Evolutionary conservation across 2,888 invertebrate genomes (phyloP).

Genomic region (Melanargia galathea): DNA sequence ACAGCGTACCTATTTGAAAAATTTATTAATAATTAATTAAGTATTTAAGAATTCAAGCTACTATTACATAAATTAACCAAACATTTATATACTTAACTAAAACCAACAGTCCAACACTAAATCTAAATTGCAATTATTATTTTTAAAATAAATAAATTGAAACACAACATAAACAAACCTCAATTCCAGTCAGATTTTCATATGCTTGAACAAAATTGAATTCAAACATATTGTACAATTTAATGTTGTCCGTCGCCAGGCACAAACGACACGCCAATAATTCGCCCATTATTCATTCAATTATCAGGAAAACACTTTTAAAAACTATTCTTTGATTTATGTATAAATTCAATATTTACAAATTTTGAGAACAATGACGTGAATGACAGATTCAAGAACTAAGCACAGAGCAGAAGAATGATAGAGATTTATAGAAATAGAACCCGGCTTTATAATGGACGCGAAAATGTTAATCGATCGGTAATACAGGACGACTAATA

Average conservation of each 20-base stretch:
- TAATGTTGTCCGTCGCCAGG: slow-evolving; percentile 57
- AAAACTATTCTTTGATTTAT: not conserved
- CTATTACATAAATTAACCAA: too few species aligned
- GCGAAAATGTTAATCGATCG: slow-evolving; percentile 4
- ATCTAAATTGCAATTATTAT: too few species aligned
- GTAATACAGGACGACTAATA: not conserved
- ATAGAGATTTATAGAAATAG: slow-evolving; percentile 21
- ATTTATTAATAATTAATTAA: too few species aligned
- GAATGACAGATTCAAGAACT: not conserved
- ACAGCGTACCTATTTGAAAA: too few species aligned
- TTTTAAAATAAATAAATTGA: too few species aligned
- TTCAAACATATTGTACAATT: slow-evolving; percentile 57
- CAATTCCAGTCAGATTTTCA: slow-evolving; percentile 55
- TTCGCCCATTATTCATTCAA: slow-evolving; percentile 39
- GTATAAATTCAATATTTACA: slow-evolving; percentile 25
- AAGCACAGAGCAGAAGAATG: slow-evolving; percentile 34
- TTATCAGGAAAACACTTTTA: not conserved
- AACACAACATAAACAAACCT: slow-evolving; percentile 47
- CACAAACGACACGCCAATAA: slow-evolving; percentile 59
- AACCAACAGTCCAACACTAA: too few species aligned
- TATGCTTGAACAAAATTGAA: slow-evolving; percentile 52
- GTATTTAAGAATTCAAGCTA: too few species aligned
- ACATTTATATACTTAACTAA: too few species aligned
- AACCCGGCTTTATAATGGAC: not conserved
- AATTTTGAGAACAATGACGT: not conserved